phyloP scores from a whole-genome alignment of 1,140 invertebrate genomes.

The Delia radicum region DNA sequence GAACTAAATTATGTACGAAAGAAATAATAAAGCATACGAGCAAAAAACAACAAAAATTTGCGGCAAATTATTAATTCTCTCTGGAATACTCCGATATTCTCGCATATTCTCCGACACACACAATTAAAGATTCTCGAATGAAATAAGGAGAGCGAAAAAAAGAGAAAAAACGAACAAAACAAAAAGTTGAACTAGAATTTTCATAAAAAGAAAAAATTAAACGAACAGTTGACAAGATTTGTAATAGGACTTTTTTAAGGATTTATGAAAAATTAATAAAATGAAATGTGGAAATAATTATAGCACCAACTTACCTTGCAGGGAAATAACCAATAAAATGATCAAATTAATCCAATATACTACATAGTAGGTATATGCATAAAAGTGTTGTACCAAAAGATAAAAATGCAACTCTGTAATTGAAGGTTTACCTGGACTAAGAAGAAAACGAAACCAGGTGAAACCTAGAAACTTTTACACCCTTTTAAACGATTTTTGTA shows the following conservation, averaged over 20 bases:
- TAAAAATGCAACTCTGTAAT: neutral
- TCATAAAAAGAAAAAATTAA: neutral
- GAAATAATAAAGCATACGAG: neutral
- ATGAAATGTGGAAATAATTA: neutral
- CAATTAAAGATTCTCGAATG: neutral
- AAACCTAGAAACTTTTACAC: neutral
- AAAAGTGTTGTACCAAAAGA: neutral
- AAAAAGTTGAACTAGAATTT: slow-evolving; percentile 1
- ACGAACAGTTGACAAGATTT: neutral
- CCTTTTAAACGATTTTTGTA: neutral
- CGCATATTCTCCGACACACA: no score
- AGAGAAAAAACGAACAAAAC: neutral
- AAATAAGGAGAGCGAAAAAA: neutral
- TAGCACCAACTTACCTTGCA: neutral
- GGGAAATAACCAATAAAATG: no score
- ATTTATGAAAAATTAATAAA: neutral
- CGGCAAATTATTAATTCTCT: slow-evolving; percentile 1
- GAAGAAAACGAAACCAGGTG: neutral
- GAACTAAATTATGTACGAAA: neutral
- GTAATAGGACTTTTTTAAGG: neutral
- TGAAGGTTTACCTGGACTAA: neutral
- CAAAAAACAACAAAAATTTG: slow-evolving; percentile 14
- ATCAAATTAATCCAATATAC: neutral
- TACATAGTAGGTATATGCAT: neutral
- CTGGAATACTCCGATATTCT: neutral